A percentile compares a stretch with the other conserved stretches of the same genome.
phyloP scores from a whole-genome alignment of 2,888 invertebrate species.

The Halictus ligatus region DNA sequence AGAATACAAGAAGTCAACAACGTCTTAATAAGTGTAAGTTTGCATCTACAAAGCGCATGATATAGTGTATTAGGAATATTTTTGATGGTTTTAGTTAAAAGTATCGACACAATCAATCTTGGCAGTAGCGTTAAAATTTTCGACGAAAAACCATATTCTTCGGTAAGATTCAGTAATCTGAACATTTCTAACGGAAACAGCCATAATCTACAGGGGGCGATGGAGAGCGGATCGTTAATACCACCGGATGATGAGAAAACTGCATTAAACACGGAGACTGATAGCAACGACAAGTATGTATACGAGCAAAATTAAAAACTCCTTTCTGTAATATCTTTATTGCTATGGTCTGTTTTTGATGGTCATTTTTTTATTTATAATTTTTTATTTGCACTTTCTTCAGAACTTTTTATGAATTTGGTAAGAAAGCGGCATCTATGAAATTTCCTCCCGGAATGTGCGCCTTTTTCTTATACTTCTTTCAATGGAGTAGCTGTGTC shows the following conservation, averaged over 20 bases:
- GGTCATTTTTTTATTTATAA: too few species aligned
- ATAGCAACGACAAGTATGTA: constrained; percentile 27
- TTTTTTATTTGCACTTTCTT: not conserved
- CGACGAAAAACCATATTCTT: constrained; percentile 76
- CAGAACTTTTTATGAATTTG: not conserved
- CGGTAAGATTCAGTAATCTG: constrained; percentile 31
- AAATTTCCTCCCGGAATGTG: not conserved
- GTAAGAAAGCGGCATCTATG: not conserved
- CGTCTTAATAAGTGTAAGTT: not conserved
- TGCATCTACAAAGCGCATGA: not conserved
- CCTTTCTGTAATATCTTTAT: too few species aligned
- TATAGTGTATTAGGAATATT: not conserved
- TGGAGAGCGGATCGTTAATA: constrained; percentile 22
- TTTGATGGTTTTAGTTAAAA: constrained; percentile 66
- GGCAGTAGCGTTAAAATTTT: constrained; percentile 88
- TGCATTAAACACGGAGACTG: not conserved
- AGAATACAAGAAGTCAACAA: not conserved
- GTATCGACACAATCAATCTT: constrained; percentile 86
- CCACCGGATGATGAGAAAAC: not conserved
- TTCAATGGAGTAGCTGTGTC: not conserved
- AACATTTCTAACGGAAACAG: not conserved
- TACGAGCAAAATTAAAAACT: not conserved
- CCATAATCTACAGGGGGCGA: not conserved
- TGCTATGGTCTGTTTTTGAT: too few species aligned
- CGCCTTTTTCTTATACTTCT: not conserved